Conservation (phyloP, 2,113 vertebrate species). For the Halcyon malimbica region DNA sequence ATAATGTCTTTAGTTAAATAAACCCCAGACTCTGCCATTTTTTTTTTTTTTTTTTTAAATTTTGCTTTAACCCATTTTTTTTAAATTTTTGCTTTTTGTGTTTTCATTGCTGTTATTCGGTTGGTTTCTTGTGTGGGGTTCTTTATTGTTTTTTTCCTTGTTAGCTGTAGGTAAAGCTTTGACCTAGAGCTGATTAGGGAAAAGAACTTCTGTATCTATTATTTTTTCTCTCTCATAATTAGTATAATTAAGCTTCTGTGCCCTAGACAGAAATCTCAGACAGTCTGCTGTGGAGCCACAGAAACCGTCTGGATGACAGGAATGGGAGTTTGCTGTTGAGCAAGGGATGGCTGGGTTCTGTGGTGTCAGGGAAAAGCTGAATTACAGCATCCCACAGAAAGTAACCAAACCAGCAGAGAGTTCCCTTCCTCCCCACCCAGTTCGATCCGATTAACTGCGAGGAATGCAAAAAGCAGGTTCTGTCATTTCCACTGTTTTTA, state of each 20-base stretch:
- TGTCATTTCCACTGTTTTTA: neutral
- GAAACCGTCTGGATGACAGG: neutral
- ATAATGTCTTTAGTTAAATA: conserved; percentile 31
- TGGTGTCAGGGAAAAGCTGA: neutral
- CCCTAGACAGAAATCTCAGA: conserved; percentile 36
- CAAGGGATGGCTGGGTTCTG: neutral
- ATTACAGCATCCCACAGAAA: neutral
- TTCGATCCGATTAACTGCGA: conserved; percentile 39
- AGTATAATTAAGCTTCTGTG: conserved; percentile 29
- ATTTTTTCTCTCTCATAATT: conserved; percentile 46
- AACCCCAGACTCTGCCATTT: neutral
- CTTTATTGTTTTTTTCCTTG: too few species aligned
- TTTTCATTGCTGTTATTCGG: neutral
- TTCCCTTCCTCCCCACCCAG: neutral
- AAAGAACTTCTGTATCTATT: conserved; percentile 53
- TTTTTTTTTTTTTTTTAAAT: fast-evolving
- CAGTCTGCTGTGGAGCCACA: conserved; percentile 44
- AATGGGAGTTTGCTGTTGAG: neutral
- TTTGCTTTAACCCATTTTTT: conserved; percentile 16
- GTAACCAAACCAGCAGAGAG: neutral
- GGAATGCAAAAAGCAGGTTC: conserved; percentile 19
- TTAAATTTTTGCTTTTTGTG: conserved; percentile 29
- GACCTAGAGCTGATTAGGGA: conserved; percentile 50
- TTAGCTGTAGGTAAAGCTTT: conserved; percentile 56
- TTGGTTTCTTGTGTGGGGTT: too few species aligned